Evolutionary conservation across 2,113 vertebrate species (phyloP).

Genomic region (Craseonycteris thonglongyai): DNA sequence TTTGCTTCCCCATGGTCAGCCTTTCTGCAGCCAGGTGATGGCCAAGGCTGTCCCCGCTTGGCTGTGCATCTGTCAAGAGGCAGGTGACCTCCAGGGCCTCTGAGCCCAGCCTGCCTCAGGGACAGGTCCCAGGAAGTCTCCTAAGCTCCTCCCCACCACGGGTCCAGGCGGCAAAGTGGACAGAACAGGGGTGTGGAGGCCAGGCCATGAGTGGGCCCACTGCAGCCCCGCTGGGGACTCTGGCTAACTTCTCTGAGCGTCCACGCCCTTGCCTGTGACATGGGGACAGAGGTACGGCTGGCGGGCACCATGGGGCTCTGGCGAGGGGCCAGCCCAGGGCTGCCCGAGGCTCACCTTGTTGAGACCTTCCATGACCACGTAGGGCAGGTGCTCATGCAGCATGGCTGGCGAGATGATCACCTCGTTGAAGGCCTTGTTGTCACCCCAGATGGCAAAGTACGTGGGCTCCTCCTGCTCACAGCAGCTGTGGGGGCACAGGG

Average conservation of each 20-base stretch:
- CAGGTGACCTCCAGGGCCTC: neutral
- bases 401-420: slow-evolving; percentile 99
- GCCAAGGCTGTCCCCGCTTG: neutral
- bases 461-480: slow-evolving; percentile 98
- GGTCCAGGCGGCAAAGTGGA: fast-evolving
- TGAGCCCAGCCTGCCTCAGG: neutral
- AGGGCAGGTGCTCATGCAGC: slow-evolving; percentile 97
- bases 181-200: neutral
- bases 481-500: slow-evolving; percentile 77
- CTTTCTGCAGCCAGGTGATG: neutral
- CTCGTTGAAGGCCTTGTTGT: slow-evolving; percentile 98
- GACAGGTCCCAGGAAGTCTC: neutral
- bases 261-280: fast-evolving
- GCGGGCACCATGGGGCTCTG: fast-evolving
- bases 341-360: slow-evolving; percentile 87
- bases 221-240: neutral
- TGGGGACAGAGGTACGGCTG: fast-evolving
- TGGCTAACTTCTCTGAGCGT: neutral
- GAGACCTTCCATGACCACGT: slow-evolving; percentile 98
- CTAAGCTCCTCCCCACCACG: neutral
- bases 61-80: neutral
- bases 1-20: neutral
- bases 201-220: neutral
- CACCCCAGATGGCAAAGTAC: slow-evolving; percentile 97
- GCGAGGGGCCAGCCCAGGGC: fast-evolving